phyloP scores from a whole-genome alignment of 2,113 vertebrate genomes.

The Barnardius zonarius region DNA sequence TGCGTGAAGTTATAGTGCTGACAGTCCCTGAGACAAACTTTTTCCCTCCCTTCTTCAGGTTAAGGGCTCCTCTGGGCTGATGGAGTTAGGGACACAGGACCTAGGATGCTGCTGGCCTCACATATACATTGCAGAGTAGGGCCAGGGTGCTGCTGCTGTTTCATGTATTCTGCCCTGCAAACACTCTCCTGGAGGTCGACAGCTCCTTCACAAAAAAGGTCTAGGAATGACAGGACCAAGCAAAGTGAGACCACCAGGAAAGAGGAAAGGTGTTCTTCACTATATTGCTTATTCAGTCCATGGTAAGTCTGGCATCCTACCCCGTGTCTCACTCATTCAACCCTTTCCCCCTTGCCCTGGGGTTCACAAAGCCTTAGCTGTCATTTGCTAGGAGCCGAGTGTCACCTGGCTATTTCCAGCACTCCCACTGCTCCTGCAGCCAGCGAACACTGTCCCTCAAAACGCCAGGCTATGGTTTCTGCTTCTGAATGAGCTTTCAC shows the following conservation, averaged over 20 bases:
- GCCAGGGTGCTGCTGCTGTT: background rate
- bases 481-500: background rate
- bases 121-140: background rate
- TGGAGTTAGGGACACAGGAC: background rate
- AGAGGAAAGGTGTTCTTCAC: background rate
- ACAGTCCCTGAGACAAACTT: background rate
- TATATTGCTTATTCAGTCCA: rapidly evolving
- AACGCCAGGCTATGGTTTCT: background rate
- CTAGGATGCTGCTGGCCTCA: rapidly evolving
- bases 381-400: no score
- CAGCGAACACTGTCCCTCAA: background rate
- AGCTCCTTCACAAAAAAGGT: background rate
- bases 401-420: background rate
- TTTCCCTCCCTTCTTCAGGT: background rate
- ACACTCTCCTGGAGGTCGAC: background rate
- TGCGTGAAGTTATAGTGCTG: background rate
- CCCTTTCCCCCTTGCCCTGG: background rate
- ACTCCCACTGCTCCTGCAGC: background rate
- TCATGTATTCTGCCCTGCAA: background rate
- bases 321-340: background rate
- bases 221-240: background rate
- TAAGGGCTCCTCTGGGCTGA: background rate
- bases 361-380: background rate
- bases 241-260: background rate
- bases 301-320: background rate